phyloP scores from a whole-genome alignment of 1,140 invertebrate species.

The Trichomalopsis sarcophagae region DNA sequence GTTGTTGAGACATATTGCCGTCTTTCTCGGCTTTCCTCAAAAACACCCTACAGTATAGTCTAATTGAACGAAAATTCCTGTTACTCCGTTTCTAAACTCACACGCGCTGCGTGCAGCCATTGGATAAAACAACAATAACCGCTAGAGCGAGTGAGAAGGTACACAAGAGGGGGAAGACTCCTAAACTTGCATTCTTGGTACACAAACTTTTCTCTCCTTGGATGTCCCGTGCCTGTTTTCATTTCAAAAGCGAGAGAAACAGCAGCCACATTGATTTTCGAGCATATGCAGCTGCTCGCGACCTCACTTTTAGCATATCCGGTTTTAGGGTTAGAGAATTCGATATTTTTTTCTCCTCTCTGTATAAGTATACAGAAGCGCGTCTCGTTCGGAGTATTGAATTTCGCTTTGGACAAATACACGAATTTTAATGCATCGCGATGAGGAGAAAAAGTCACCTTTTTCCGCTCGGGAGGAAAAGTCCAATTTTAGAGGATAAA shows the following conservation, averaged over 20 bases:
- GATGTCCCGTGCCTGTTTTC: not conserved
- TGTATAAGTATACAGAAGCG: too few relatives aligned
- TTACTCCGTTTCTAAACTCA: not conserved
- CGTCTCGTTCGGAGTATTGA: not conserved
- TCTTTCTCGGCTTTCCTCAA: not conserved
- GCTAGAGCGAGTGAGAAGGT: not conserved
- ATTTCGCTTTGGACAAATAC: not conserved
- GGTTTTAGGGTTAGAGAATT: slow-evolving; percentile 1
- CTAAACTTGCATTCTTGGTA: not conserved
- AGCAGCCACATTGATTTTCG: not conserved
- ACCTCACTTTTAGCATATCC: not conserved
- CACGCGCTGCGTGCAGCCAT: not conserved
- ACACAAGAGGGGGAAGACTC: not conserved
- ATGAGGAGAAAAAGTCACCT: not conserved
- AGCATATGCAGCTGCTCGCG: not conserved
- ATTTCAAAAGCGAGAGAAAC: slow-evolving; percentile 3
- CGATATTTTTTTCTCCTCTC: not conserved
- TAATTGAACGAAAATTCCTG: too few relatives aligned
- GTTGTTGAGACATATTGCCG: not conserved
- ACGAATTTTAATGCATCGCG: not conserved
- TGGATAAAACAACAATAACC: not conserved
- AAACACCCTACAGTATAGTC: too few relatives aligned
- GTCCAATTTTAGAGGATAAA: not conserved
- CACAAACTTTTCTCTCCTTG: not conserved
- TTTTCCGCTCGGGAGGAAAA: not conserved